Conservation (phyloP, 2,113 vertebrate species). For the Mustelus asterias region DNA sequence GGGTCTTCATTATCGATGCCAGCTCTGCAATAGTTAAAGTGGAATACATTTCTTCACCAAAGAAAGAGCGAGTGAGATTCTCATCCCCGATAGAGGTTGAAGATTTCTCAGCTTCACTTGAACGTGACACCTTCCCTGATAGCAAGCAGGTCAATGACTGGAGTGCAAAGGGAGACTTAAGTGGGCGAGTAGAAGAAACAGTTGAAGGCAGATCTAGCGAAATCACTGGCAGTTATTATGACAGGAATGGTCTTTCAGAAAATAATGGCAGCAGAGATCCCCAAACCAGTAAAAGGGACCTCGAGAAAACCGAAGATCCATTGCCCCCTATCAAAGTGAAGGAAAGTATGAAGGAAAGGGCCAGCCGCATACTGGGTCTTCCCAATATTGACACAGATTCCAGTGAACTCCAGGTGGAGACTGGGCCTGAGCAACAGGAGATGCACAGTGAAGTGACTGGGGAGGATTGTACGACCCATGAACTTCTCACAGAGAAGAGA, state of each 20-base stretch:
- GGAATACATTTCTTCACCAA: conserved; percentile 65
- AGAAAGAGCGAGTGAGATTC: conserved; percentile 60
- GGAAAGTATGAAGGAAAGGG: conserved; percentile 51
- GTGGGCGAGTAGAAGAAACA: not conserved
- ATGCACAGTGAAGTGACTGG: not conserved
- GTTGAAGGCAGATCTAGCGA: not conserved
- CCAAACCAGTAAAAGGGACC: too few species aligned
- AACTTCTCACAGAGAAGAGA: not conserved
- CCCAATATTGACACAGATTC: conserved; percentile 41
- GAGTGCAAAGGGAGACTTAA: not conserved
- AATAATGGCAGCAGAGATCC: not conserved
- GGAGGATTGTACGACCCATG: not conserved
- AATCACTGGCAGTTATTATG: not conserved
- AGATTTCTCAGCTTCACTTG: too few species aligned
- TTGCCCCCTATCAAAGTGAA: conserved; percentile 33
- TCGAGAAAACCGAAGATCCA: not conserved
- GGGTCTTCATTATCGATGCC: conserved; percentile 69
- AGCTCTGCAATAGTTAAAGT: conserved; percentile 75
- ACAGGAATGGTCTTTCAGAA: not conserved
- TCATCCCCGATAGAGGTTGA: conserved; percentile 37
- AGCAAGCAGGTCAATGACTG: too few species aligned
- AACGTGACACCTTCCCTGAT: not conserved
- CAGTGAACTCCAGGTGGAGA: not conserved
- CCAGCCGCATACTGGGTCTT: conserved; percentile 56
- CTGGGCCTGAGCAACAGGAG: not conserved